Evolutionary conservation across 2,888 invertebrate genomes (phyloP).

Genomic region (Phragmatobia fuliginosa): DNA sequence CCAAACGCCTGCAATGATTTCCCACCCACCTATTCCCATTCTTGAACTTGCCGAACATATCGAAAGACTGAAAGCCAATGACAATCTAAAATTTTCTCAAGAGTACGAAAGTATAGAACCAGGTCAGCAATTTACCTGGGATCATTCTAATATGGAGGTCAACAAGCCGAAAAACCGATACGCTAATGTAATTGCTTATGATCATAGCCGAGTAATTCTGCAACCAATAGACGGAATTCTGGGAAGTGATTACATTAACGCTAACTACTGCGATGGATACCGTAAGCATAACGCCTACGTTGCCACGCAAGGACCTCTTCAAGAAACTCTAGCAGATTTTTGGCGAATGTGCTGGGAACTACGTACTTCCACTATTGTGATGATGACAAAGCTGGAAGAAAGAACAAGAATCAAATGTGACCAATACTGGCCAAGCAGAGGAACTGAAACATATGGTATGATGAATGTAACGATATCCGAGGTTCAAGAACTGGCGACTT

Average conservation of each 20-base stretch:
- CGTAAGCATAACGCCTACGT: slow-evolving; percentile 99
- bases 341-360: slow-evolving; percentile 99
- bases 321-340: slow-evolving; percentile 99
- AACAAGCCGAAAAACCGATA: slow-evolving; percentile 99
- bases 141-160: slow-evolving; percentile 98
- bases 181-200: slow-evolving; percentile 99
- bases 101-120: slow-evolving; percentile 99
- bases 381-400: slow-evolving; percentile 99
- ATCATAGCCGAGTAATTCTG: slow-evolving; percentile 98
- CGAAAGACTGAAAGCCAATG: slow-evolving; percentile 97
- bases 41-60: slow-evolving; percentile 97
- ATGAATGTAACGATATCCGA: slow-evolving; percentile 98
- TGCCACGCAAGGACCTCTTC: slow-evolving; percentile 99
- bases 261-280: slow-evolving; percentile 99
- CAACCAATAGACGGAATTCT: slow-evolving; percentile 95
- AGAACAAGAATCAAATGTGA: slow-evolving; percentile 98
- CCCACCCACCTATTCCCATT: slow-evolving; percentile 98
- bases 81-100: slow-evolving; percentile 98
- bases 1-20: slow-evolving; percentile 98
- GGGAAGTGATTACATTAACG: slow-evolving; percentile 99
- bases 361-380: slow-evolving; percentile 97
- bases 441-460: slow-evolving; percentile 97
- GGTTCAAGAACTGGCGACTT: slow-evolving; percentile 98
- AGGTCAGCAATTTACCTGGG: slow-evolving; percentile 99
- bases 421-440: slow-evolving; percentile 99